These are phyloP conservation scores for Cydia pomonella DNA, from an alignment of 1,140 invertebrate genomes.

Conservation along the genomic window DNA sequence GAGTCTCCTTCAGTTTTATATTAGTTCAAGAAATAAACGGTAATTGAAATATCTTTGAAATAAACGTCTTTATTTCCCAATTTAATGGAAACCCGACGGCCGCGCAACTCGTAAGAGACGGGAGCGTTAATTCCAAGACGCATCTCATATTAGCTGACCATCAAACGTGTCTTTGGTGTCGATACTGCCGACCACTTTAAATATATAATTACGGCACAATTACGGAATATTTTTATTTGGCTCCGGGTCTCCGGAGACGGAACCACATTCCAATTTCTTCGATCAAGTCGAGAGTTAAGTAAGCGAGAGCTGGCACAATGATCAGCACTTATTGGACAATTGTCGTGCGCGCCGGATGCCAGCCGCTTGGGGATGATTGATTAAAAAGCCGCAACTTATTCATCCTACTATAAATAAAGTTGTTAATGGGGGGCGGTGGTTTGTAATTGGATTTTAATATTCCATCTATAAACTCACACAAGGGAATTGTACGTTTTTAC, in stretches of 20 bases:
- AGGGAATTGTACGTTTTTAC: conserved; percentile 29
- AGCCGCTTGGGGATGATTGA: conserved; percentile 65
- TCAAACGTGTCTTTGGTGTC: conserved; percentile 13
- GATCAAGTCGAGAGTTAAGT: conserved; percentile 44
- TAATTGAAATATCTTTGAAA: conserved; percentile 2
- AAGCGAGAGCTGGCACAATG: conserved; percentile 45
- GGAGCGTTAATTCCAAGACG: neutral
- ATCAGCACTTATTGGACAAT: conserved; percentile 65
- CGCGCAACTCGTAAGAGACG: neutral
- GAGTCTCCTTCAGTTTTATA: neutral
- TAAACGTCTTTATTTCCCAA: neutral
- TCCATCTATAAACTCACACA: conserved; percentile 57
- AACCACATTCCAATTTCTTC: conserved; percentile 49
- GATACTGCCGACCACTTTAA: conserved; percentile 13
- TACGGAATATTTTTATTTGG: conserved; percentile 39
- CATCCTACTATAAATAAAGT: conserved; percentile 75
- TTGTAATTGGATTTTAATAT: conserved; percentile 73
- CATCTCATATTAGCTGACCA: neutral
- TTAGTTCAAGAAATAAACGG: neutral
- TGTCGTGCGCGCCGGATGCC: conserved; percentile 60
- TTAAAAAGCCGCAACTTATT: conserved; percentile 76
- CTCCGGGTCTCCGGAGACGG: conserved; percentile 38
- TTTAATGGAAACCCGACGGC: neutral
- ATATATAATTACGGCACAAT: conserved; percentile 19
- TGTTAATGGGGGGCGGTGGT: conserved; percentile 68